Base-by-base conservation (phyloP, 2,113 vertebrate species). In the Cyprinus carpio region DNA sequence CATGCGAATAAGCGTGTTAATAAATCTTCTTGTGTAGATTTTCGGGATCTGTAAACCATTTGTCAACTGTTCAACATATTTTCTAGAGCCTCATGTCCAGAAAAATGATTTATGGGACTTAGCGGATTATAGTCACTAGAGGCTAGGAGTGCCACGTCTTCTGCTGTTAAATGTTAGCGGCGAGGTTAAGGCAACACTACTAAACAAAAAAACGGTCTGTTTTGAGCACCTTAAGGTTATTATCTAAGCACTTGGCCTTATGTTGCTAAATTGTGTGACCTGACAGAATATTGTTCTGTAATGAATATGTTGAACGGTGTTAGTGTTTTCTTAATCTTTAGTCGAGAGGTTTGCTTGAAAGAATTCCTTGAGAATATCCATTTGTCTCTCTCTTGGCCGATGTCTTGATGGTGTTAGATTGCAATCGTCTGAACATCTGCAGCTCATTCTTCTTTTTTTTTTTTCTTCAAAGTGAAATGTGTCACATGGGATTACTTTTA, bases 361-460 rank as follows among this genome's bases (percentile, higher is more conserved):
- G 20, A 18, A 12, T 65, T 81, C 16, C 34, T 69, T 82, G 62
- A 69, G 80, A 23, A 34, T 51, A 69, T 82, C 64, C 64, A 82
- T 69, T 82, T 82, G 64, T 69, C 64, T 69, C 25, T 4, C 40
- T 65, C 18, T 69, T 81, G 79, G 62, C 62, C 12, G 2, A 9
- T 81, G 60, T 65, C 6, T 27, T 46, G 78, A 60, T 4, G 25
- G 78, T 65, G 64, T 34, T 34, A n/a, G 80, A 82, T 51, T 69
- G 40, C 80, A 82, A 82, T 82, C 43, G 6, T 54, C 80, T 69
- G 64, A 82, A 69, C 62, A 82, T 82, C 80, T 69, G 80, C 43
- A 67, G 62, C 64, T 31, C 27, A 65, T 82, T 69, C 43, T 51
- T 51, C 25, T 51, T 25, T 7, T 43, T 67, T 46, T 78, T 43